Evolutionary conservation across 1,140 invertebrate genomes (phyloP).

Genomic region (Penaeus japonicus): DNA sequence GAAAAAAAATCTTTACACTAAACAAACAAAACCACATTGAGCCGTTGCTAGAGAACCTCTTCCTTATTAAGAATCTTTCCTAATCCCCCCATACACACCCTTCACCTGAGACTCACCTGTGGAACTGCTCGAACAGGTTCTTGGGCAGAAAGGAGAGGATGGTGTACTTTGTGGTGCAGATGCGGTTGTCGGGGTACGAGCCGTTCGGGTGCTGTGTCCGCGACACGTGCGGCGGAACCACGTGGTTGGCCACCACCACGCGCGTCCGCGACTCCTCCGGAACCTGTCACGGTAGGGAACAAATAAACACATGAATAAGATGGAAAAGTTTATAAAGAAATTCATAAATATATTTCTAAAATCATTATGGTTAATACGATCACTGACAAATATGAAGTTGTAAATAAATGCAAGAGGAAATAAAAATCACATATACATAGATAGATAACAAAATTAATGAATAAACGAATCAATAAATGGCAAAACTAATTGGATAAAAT

Average conservation of each 20-base stretch:
- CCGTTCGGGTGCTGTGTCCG: slow-evolving; percentile 85
- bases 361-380: too few species aligned
- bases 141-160: slow-evolving; percentile 93
- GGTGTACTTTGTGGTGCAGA: slow-evolving; percentile 96
- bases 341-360: too few species aligned
- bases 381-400: too few species aligned
- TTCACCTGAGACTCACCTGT: slow-evolving; percentile 67
- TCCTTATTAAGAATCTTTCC: too few species aligned
- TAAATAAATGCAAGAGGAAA: too few species aligned
- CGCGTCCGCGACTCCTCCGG: slow-evolving; percentile 75
- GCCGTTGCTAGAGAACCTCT: too few species aligned
- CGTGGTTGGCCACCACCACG: slow-evolving; percentile 82
- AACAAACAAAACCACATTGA: too few species aligned
- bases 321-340: slow-evolving; percentile 54
- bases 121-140: slow-evolving; percentile 97
- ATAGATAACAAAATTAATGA: too few species aligned
- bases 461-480: too few species aligned
- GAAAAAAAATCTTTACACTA: too few species aligned
- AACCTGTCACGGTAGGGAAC: slow-evolving; percentile 64
- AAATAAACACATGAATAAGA: slow-evolving; percentile 70
- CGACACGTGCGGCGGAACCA: slow-evolving; percentile 79
- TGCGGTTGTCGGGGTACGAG: slow-evolving; percentile 77
- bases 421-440: too few species aligned
- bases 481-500: too few species aligned
- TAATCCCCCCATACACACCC: neutral